Evolutionary conservation across 2,113 vertebrate species (phyloP).

Genomic region (Halcyon senegalensis): DNA sequence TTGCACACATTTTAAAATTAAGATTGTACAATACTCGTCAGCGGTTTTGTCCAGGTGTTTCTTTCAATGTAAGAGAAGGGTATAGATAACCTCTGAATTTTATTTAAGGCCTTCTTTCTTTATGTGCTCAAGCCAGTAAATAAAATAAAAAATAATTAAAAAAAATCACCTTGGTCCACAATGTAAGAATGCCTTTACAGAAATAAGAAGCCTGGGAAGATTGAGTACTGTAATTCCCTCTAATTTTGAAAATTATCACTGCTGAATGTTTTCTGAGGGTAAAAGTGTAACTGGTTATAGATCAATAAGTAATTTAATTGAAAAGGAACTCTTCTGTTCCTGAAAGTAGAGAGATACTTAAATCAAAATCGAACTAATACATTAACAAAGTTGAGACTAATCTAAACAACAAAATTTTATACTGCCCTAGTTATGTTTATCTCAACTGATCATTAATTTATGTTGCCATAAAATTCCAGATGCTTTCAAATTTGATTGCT

Average conservation of each 20-base stretch:
- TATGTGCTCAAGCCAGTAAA: background rate
- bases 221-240: background rate
- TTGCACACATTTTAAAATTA: background rate
- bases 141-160: background rate
- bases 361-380: constrained; percentile 56
- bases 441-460: constrained; percentile 74
- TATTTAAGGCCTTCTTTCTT: background rate
- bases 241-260: constrained; percentile 64
- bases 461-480: constrained; percentile 64
- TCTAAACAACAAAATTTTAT: constrained; percentile 56
- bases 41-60: rapidly evolving
- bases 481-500: constrained; percentile 61
- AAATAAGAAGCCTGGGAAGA: background rate
- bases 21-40: background rate
- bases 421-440: constrained; percentile 53
- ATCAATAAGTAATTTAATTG: constrained; percentile 76
- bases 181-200: background rate
- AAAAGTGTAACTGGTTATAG: constrained; percentile 69
- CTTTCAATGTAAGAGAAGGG: background rate
- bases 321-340: constrained; percentile 52
- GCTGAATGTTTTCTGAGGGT: constrained; percentile 53
- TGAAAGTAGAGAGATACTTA: constrained; percentile 46
- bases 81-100: background rate
- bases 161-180: background rate
- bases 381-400: constrained; percentile 60